These are phyloP conservation scores for Pseudomyrmex gracilis DNA, from an alignment of 1,140 invertebrate genomes.

Conservation along the genomic window DNA sequence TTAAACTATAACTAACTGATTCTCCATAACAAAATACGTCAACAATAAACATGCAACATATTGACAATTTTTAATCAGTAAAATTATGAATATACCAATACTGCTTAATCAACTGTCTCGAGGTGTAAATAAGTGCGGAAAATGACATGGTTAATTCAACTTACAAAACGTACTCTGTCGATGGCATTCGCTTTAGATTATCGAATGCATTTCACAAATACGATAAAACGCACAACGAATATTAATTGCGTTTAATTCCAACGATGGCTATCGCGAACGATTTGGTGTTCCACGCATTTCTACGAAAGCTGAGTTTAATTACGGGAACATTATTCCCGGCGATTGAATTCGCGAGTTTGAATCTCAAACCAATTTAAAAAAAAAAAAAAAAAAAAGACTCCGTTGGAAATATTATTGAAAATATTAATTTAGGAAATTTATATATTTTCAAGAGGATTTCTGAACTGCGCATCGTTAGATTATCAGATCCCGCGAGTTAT, in stretches of 20 bases:
- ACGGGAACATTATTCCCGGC: slow-evolving; percentile 52
- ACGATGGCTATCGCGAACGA: slow-evolving; percentile 44
- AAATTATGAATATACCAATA: slow-evolving; percentile 32
- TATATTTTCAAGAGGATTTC: not conserved
- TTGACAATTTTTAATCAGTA: slow-evolving; percentile 1
- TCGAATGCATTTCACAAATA: slow-evolving; percentile 47
- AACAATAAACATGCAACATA: not conserved
- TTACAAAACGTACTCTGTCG: slow-evolving; percentile 9
- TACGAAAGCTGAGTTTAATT: slow-evolving; percentile 56
- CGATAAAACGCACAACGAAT: slow-evolving; percentile 57
- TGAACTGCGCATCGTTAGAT: not conserved
- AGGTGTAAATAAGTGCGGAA: slow-evolving; percentile 36
- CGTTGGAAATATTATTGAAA: slow-evolving; percentile 41
- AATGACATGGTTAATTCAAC: slow-evolving; percentile 48
- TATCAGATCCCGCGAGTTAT: not conserved
- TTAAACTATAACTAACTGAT: no score
- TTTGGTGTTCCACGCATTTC: slow-evolving; percentile 36
- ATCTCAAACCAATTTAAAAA: slow-evolving; percentile 47
- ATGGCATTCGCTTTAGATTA: slow-evolving; percentile 51
- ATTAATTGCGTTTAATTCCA: slow-evolving; percentile 58
- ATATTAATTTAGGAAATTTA: slow-evolving; percentile 18
- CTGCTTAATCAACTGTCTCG: slow-evolving; percentile 44
- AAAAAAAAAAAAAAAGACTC: no score
- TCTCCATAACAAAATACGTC: not conserved
- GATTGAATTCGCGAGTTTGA: slow-evolving; percentile 50